Conservation (phyloP, 1,140 invertebrate genomes). For the Drosophila serrata region DNA sequence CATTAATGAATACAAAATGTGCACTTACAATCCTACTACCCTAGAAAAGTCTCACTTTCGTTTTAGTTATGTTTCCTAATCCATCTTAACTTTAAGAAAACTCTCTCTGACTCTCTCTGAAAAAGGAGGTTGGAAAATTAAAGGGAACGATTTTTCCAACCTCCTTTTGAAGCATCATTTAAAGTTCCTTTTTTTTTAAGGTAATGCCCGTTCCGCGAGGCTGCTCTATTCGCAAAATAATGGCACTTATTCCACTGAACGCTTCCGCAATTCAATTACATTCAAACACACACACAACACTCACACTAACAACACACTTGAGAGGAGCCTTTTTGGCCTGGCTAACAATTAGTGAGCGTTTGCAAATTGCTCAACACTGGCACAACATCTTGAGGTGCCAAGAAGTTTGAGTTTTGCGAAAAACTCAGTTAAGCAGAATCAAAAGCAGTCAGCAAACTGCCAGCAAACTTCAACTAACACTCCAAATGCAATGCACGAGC, state of each 20-base stretch:
- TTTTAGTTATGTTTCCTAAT: neutral
- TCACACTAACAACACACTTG: constrained; percentile 13
- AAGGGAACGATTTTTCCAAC: neutral
- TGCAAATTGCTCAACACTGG: constrained; percentile 40
- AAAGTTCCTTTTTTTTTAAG: neutral
- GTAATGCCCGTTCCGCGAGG: neutral
- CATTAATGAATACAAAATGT: too few species aligned
- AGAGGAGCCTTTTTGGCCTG: constrained; percentile 22
- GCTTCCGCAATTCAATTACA: constrained; percentile 37
- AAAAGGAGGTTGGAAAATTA: too few species aligned
- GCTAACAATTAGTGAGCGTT: constrained; percentile 54
- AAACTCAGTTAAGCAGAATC: constrained; percentile 47
- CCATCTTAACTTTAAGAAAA: neutral
- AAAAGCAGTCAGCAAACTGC: constrained; percentile 37
- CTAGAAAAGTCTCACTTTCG: neutral
- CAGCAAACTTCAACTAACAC: constrained; percentile 15
- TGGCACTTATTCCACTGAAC: constrained; percentile 36
- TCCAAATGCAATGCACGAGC: constrained; percentile 56
- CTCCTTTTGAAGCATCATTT: neutral
- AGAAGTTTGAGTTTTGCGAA: constrained; percentile 55
- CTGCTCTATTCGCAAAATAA: constrained; percentile 22
- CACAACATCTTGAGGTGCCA: constrained; percentile 51
- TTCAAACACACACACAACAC: constrained; percentile 24
- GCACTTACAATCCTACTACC: neutral
- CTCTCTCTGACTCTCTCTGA: neutral